Percentiles rank a stretch among this genome's conserved stretches.
These are phyloP conservation scores for Hemitrygon akajei DNA, from an alignment of 2,797 vertebrate genomes.

Conservation along the genomic window DNA sequence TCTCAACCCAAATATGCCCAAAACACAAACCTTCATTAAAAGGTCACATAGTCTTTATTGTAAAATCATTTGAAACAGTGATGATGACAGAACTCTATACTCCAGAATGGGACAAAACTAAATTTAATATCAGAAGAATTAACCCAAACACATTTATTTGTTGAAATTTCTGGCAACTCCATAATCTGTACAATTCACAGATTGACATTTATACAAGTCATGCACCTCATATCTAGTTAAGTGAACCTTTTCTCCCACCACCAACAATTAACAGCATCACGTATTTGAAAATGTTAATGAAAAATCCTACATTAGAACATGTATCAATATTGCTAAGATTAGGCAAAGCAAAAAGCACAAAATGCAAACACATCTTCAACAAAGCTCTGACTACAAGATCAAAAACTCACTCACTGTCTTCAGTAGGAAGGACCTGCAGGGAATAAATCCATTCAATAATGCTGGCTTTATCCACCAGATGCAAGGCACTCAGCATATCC, in stretches of 20 bases:
- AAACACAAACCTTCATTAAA: not conserved
- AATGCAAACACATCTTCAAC: not conserved
- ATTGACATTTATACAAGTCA: not conserved
- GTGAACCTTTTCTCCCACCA: not conserved
- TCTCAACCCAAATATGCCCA: not conserved
- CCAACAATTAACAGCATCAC: not conserved
- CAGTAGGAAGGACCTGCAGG: slow-evolving; percentile 88
- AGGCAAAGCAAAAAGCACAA: not conserved
- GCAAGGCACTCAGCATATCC: slow-evolving; percentile 88
- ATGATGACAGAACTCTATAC: not conserved
- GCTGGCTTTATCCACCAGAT: slow-evolving; percentile 77
- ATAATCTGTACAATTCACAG: not conserved
- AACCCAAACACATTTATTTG: not conserved
- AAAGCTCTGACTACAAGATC: not conserved
- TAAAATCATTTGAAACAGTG: not conserved
- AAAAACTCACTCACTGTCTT: slow-evolving; percentile 82
- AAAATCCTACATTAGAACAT: too few species aligned
- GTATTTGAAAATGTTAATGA: not conserved
- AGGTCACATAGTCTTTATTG: not conserved
- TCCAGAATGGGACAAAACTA: not conserved
- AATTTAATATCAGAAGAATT: not conserved
- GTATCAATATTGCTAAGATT: not conserved
- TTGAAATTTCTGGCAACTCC: not conserved
- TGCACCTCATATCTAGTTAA: not conserved
- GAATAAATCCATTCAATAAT: slow-evolving; percentile 98